Evolutionary conservation across 2,888 invertebrate species (phyloP).

Genomic region (Atethmia centrago): DNA sequence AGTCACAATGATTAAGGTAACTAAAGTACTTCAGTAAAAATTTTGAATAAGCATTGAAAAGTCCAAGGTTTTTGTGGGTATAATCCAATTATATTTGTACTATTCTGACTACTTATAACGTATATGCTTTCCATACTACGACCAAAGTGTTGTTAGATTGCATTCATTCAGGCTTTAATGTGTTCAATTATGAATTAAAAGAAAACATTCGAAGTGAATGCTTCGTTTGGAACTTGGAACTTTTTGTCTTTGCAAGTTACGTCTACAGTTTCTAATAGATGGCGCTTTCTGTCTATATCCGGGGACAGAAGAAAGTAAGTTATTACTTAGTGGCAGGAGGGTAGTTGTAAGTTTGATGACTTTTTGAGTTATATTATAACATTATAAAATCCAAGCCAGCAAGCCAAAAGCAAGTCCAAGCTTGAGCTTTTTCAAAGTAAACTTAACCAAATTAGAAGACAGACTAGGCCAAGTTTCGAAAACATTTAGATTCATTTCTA

Average conservation of each 20-base stretch:
- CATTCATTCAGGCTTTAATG: slow-evolving; percentile 18
- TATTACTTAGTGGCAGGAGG: neutral
- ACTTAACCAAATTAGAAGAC: neutral
- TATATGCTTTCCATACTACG: slow-evolving; percentile 5
- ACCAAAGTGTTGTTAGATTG: neutral
- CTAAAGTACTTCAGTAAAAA: neutral
- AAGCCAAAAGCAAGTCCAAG: too few species aligned
- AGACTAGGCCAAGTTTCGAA: neutral
- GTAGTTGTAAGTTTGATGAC: slow-evolving; percentile 14
- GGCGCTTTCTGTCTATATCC: slow-evolving; percentile 35
- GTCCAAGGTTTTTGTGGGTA: neutral
- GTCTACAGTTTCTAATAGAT: slow-evolving; percentile 40
- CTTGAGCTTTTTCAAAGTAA: neutral
- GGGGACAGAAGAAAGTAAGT: neutral
- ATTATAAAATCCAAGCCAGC: too few species aligned
- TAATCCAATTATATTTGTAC: neutral
- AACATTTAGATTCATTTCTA: neutral
- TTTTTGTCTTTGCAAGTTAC: slow-evolving; percentile 10
- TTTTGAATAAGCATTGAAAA: neutral
- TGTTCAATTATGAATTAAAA: neutral
- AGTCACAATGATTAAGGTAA: neutral
- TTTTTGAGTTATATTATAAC: neutral
- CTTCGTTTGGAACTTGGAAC: slow-evolving; percentile 16
- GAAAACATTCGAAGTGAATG: slow-evolving; percentile 19
- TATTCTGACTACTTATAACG: neutral